phyloP scores from a whole-genome alignment of 2,888 invertebrate genomes.

The Lepidochitona cinerea region DNA sequence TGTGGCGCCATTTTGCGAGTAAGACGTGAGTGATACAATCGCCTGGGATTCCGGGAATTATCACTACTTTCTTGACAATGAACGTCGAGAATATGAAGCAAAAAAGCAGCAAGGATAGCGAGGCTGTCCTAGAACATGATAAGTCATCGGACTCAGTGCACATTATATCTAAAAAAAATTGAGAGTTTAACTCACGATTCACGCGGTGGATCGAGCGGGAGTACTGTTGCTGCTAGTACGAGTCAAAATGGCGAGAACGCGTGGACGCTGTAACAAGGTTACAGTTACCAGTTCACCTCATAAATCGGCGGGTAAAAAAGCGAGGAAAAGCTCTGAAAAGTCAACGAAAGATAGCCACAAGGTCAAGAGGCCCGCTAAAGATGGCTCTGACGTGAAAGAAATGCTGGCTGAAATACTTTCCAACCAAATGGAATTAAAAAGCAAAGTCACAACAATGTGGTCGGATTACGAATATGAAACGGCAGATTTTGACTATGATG shows the following conservation, averaged over 20 bases:
- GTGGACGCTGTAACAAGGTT: too few relatives aligned
- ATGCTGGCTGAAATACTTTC: neutral
- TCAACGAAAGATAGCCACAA: neutral
- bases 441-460: neutral
- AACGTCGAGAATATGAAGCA: neutral
- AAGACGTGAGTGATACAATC: neutral
- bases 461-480: neutral
- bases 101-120: neutral
- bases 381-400: neutral
- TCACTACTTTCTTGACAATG: too few relatives aligned
- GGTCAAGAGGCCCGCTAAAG: neutral
- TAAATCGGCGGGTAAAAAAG: too few relatives aligned
- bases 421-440: too few relatives aligned
- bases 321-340: neutral
- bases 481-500: neutral
- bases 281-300: too few relatives aligned
- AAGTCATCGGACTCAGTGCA: neutral
- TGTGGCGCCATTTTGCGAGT: neutral
- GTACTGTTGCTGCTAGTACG: too few relatives aligned
- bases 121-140: neutral
- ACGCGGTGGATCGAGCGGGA: too few relatives aligned
- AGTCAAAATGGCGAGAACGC: neutral
- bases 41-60: neutral
- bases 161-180: too few relatives aligned
- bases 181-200: too few relatives aligned